phyloP scores from a whole-genome alignment of 2,113 vertebrate species.

The Bufo bufo region DNA sequence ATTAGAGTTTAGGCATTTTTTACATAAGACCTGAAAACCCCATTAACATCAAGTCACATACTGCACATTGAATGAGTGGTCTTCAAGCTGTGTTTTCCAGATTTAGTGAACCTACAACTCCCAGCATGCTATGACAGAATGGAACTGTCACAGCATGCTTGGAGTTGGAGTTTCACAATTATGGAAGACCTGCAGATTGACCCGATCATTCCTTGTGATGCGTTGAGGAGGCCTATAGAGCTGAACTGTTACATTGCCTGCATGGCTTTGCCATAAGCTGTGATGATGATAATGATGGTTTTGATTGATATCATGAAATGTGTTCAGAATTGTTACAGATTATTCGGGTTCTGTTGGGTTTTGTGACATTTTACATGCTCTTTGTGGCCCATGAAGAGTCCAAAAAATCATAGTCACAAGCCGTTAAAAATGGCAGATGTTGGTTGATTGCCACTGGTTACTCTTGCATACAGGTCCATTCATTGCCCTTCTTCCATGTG shows the following conservation, averaged over 20 bases:
- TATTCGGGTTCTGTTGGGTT: neutral
- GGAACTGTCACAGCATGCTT: no score
- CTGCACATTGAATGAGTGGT: no score
- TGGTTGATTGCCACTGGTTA: neutral
- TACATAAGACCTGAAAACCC: no score
- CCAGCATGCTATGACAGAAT: no score
- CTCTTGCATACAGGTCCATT: neutral
- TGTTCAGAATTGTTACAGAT: neutral
- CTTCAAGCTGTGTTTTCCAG: no score
- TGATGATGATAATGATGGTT: neutral
- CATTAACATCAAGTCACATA: no score
- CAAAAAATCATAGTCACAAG: neutral
- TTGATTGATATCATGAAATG: neutral
- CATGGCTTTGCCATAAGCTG: conserved; percentile 14
- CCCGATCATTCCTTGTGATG: no score
- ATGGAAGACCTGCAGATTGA: no score
- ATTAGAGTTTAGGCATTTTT: no score
- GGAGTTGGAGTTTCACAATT: no score
- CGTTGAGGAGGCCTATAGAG: no score
- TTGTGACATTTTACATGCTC: neutral
- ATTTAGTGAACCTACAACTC: no score
- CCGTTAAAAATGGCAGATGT: neutral
- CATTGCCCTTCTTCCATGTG: neutral
- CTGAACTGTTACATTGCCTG: neutral
- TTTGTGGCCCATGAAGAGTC: neutral